Evolutionary conservation across 1,140 invertebrate genomes (phyloP), one percentile per base, ranked within the genome.

Genomic region (Trichonephila clavata): DNA sequence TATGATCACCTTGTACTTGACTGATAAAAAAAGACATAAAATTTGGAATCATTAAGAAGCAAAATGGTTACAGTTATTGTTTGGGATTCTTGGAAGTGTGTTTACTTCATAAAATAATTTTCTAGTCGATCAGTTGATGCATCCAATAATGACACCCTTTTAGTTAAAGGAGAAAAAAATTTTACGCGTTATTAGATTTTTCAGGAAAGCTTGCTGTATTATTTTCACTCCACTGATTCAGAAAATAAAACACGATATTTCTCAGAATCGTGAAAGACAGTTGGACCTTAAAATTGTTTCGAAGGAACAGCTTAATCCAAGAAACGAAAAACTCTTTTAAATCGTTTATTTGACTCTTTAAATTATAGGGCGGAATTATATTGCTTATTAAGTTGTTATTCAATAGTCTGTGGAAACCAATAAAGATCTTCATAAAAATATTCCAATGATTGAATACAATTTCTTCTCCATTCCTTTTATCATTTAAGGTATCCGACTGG

Each of bases 271-370:
- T 77, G 27, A 14, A 32, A 7, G 71, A 13, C 13, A 32, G 71
- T 77, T 77, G 24, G 32, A 77, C 71, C 71, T 77, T 77, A 77
- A 77, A 77, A 77, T 77, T 39, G 71, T 39, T 77, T 39, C 32
- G 32, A 77, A 77, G 7, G 13, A 77, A 77, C 71, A 77, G 6
- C 71, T 77, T 77, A 18, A 77, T 4, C 27, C 5, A 77, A 77
- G 4, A 14, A 77, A 39, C 13, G n/a, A 77, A 77, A 77, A 18
- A 18, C 39, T 32, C 32, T 32, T 39, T 18, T 14, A 77, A 16
- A 32, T 32, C 24, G 24, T 77, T 77, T 77, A 77, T 77, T 39
- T 77, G 68, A 77, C 32, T 77, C 27, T 77, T 77, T 27, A 20
- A 77, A 27, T 77, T 77, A 77, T 32, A 77, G 3, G 24, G 71